These are phyloP conservation scores for Amiota minor DNA, from an alignment of 2,888 invertebrate species.

Conservation along the genomic window DNA sequence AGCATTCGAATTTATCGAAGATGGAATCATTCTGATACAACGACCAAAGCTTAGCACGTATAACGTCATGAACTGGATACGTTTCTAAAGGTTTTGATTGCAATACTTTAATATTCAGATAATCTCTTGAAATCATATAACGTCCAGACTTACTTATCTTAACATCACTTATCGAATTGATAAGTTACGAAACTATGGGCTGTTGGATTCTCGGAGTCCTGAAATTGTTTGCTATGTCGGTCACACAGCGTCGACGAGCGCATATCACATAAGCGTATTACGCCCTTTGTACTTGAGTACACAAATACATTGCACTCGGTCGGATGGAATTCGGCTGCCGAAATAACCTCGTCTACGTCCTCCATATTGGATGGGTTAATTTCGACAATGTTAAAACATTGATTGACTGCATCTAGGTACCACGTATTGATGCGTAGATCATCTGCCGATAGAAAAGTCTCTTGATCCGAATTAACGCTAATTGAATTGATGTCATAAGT, in stretches of 20 bases:
- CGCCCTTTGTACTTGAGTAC: conserved; percentile 99
- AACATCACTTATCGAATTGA: conserved; percentile 99
- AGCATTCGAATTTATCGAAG: conserved; percentile 99
- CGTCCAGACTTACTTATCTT: conserved; percentile 99
- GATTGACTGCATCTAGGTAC: conserved; percentile 99
- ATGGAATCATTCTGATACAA: conserved; percentile 99
- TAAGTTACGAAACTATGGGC: conserved; percentile 99
- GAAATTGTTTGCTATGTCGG: conserved; percentile 98
- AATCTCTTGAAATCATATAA: conserved; percentile 99
- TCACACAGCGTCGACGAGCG: conserved; percentile 98
- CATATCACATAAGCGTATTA: conserved; percentile 99
- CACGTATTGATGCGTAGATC: conserved; percentile 99
- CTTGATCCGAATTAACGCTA: conserved; percentile 99
- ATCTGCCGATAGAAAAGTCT: conserved; percentile 99
- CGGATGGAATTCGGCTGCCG: conserved; percentile 99
- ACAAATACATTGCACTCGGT: conserved; percentile 98
- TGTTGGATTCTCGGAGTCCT: conserved; percentile 99
- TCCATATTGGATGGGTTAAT: conserved; percentile 99
- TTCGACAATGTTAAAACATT: conserved; percentile 99
- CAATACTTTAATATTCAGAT: conserved; percentile 99
- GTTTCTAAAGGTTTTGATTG: conserved; percentile 98
- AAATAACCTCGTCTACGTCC: conserved; percentile 98
- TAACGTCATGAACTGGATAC: conserved; percentile 97
- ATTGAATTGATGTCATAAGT: conserved; percentile 99
- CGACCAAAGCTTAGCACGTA: conserved; percentile 97